These are phyloP conservation scores for Tribolium freemani DNA, from an alignment of 2,888 invertebrate species.

Conservation along the genomic window DNA sequence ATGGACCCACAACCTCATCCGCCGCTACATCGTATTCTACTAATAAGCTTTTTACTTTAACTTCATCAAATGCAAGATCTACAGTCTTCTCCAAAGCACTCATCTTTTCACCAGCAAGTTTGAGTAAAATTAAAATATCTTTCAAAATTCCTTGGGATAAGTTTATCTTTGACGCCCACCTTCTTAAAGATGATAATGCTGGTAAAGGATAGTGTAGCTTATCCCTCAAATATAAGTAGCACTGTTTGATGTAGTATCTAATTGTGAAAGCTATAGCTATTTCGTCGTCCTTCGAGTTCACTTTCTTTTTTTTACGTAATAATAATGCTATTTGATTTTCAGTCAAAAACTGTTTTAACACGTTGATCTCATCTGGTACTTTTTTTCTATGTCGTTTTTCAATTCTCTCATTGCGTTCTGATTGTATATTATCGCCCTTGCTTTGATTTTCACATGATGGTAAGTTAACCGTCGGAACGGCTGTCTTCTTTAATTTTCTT, in stretches of 20 bases:
- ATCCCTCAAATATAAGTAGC: slow-evolving; percentile 23
- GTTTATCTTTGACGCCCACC: slow-evolving; percentile 42
- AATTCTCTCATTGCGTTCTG: too few relatives aligned
- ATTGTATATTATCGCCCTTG: too few relatives aligned
- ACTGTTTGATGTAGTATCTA: slow-evolving; percentile 35
- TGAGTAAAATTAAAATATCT: slow-evolving; percentile 35
- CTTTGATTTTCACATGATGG: neutral
- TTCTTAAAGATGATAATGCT: slow-evolving; percentile 38
- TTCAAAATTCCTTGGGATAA: slow-evolving; percentile 33
- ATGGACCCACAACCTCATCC: slow-evolving; percentile 39
- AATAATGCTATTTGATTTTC: slow-evolving; percentile 31
- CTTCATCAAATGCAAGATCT: slow-evolving; percentile 40
- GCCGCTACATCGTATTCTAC: slow-evolving; percentile 32
- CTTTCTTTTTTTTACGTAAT: slow-evolving; percentile 25
- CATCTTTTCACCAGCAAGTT: slow-evolving; percentile 38
- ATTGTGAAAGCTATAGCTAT: slow-evolving; percentile 36
- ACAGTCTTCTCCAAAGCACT: slow-evolving; percentile 35
- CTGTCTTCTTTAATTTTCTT: slow-evolving; percentile 32
- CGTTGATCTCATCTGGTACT: too few relatives aligned
- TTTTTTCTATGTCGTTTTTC: neutral
- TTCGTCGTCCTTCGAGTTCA: slow-evolving; percentile 32
- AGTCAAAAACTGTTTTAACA: neutral
- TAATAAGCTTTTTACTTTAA: slow-evolving; percentile 36
- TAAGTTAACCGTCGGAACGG: slow-evolving; percentile 16
- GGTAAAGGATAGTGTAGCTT: slow-evolving; percentile 32